Base-by-base conservation (phyloP, 2,797 vertebrate species). In the Hozukius guyotensis region DNA sequence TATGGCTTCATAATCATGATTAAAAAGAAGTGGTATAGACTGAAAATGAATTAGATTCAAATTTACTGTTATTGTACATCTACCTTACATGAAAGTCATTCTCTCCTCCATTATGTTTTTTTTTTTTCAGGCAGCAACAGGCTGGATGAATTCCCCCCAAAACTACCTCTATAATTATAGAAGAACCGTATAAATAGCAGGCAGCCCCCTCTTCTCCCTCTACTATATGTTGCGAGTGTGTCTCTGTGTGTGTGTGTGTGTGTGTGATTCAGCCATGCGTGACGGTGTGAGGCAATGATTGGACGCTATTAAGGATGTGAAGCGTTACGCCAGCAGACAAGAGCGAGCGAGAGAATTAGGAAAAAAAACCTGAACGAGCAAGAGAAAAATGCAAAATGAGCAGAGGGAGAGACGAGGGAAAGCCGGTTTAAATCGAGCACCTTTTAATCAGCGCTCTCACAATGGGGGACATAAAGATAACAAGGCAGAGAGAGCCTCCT, bases 401-500 rank as follows among this genome's bases (percentile, higher is more conserved):
- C 49, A 66, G 36, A 81, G 72, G 36, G 18, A 70, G 56, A 78
- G 60, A 64, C 8, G 12, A 77, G 65, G 59, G 46, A 71, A 76
- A 81, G 77, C 52, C 82, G 87, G 87, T 93, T 92, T 90, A 88
- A 91, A 90, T 89, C 80, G 85, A 91, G 84, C 72, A 93, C 81
- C 78, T 89, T 90, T 67, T 92, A 88, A 90, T 90, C 86, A 88
- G 77, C 11, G 14, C 46, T 27, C 59, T 85, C 78, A 90, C 88
- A 92, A 89, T 80, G 55, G 87, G 86, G 82, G 76, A 76, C 76
- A 83, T 88, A 68, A 82, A 87, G 86, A 91, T 91, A 90, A 93
- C 80, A 81, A 88, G 85, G 77, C 59, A 79, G 81, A 67, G 80
- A 76, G 71, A 75, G 81, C 60, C 80, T 84, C 71, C 66, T 69